Base-by-base conservation (phyloP, 2,113 vertebrate genomes). In the Hippotragus niger region DNA sequence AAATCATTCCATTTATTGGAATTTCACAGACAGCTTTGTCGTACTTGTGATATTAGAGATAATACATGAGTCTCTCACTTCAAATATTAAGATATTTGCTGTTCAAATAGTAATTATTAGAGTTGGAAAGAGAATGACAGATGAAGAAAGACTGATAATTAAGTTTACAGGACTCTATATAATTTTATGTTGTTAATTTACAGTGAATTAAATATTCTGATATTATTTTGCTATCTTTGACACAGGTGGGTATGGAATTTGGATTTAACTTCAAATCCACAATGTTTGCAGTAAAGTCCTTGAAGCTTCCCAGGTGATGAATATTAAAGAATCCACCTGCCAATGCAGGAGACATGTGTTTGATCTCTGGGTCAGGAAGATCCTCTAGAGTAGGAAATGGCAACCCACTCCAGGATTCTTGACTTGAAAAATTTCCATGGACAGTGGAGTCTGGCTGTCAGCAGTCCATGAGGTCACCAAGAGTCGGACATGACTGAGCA, bases 21-120 rank as follows among this genome's bases (percentile, higher is more conserved):
- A 76, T 83, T 52, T 58, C 40, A 9, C 29, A 74, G 57, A 19
- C 19, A 91, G 29, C 50, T 93, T 85, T 88, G 11, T 55, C 47
- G 27, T 47, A 43, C 67, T 82, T 86, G 17, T 90, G 57, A 88
- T 85, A 14, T 6, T 43, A 76, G 19, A 74, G 50, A 64, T 86
- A 95, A 83, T 60, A 64, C 33, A n/a, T 58, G 36, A 78, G 36
- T 88, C 95, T 96, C 57, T 97, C 67, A 91, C 78, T 90, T 96
- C 85, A 98, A 87, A 92, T 76, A 57, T 89, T 81, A 88, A 92
- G 27, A 76, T 91, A 27, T 88, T 95, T 97, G 83, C 86, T 95
- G 43, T 93, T 98, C 88, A 96, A 94, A 95, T 94, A 94, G 74
- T 36, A 95, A 90, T 96, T 83, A 96, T 50, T 82, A 64, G 60